These are phyloP conservation scores for Caenorhabditis wallacei DNA, from an alignment of 2,888 invertebrate species.

Conservation along the genomic window DNA sequence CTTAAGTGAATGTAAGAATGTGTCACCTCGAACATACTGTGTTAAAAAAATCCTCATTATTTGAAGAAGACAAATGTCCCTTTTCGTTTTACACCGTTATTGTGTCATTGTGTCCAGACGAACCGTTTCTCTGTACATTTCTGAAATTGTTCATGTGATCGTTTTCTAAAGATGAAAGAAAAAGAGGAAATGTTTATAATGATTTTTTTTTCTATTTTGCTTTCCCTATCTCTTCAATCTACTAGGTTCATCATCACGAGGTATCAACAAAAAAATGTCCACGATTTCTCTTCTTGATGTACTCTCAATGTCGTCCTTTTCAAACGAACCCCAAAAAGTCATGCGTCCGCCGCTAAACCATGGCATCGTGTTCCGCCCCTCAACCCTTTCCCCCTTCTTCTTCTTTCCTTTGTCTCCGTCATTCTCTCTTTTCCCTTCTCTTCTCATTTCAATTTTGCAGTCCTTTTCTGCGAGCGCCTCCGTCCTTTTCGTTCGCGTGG, in stretches of 20 bases:
- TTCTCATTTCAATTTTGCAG: slow-evolving; percentile 26
- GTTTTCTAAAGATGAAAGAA: not conserved
- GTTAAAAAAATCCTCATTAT: too few species aligned
- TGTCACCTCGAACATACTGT: too few species aligned
- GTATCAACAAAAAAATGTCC: not conserved
- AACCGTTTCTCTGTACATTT: too few species aligned
- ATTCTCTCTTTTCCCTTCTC: not conserved
- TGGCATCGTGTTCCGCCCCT: not conserved
- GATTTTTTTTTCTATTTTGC: not conserved
- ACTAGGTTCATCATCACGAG: not conserved
- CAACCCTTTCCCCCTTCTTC: not conserved
- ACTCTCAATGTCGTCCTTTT: not conserved
- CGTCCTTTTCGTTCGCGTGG: slow-evolving; percentile 8
- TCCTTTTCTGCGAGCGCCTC: slow-evolving; percentile 22
- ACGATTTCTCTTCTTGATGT: not conserved
- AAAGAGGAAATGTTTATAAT: not conserved
- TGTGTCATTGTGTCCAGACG: too few species aligned
- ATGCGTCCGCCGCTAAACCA: not conserved
- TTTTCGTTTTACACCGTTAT: too few species aligned
- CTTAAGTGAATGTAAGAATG: too few species aligned
- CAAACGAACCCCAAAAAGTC: not conserved
- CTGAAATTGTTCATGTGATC: too few species aligned
- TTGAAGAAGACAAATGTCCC: too few species aligned
- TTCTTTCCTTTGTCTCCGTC: not conserved
- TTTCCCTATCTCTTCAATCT: not conserved